phyloP scores from a whole-genome alignment of 2,797 vertebrate genomes.

The Sparidentex hasta region DNA sequence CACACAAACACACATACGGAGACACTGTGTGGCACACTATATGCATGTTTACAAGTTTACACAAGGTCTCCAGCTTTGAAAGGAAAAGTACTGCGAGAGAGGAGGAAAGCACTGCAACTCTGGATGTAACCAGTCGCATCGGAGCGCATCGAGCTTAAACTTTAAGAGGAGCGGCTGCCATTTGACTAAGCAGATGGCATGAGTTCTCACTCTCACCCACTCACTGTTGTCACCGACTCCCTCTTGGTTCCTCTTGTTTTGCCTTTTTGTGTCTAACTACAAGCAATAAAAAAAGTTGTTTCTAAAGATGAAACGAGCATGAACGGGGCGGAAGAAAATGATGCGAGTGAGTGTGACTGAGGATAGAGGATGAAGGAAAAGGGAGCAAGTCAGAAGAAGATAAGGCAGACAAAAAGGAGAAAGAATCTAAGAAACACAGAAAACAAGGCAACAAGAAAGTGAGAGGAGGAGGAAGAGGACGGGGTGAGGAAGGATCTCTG shows the following conservation, averaged over 20 bases:
- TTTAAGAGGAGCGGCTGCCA: slow-evolving; percentile 34
- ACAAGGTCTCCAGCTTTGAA: slow-evolving; percentile 48
- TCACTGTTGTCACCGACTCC: slow-evolving; percentile 46
- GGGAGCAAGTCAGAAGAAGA: background rate
- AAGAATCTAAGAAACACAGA: slow-evolving; percentile 21
- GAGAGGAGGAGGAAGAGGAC: slow-evolving; percentile 49
- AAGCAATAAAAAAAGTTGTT: slow-evolving; percentile 20
- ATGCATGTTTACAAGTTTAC: slow-evolving; percentile 60
- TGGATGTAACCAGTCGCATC: slow-evolving; percentile 41
- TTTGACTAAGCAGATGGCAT: slow-evolving; percentile 64
- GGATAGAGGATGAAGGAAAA: slow-evolving; percentile 31
- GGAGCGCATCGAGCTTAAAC: slow-evolving; percentile 18
- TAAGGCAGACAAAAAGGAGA: background rate
- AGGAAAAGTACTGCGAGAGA: slow-evolving; percentile 67
- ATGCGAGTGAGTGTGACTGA: slow-evolving; percentile 24
- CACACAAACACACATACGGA: slow-evolving; percentile 41
- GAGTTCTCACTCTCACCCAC: slow-evolving; percentile 69
- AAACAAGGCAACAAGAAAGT: slow-evolving; percentile 49
- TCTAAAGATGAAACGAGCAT: slow-evolving; percentile 35
- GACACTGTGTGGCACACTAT: slow-evolving; percentile 59
- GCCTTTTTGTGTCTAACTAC: slow-evolving; percentile 23
- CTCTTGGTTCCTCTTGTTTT: slow-evolving; percentile 52
- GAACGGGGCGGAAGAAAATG: slow-evolving; percentile 17
- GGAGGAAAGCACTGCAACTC: slow-evolving; percentile 28
- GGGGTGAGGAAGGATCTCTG: slow-evolving; percentile 69